Base-by-base conservation (phyloP, 2,797 vertebrate species). In the Streptopelia turtur region DNA sequence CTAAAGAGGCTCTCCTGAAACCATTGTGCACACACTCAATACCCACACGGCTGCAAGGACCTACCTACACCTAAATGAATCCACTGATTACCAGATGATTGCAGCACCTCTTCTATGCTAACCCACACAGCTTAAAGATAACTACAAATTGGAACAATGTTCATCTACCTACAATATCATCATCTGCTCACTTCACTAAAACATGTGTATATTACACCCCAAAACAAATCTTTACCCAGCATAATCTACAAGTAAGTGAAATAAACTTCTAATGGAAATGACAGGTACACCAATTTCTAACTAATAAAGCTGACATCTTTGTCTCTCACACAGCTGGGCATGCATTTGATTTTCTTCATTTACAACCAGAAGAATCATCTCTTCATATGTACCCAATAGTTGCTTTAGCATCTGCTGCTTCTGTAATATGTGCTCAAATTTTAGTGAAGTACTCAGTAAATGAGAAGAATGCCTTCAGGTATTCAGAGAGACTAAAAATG, bases 1-100 rank as follows among this genome's bases (percentile, higher is more conserved):
- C 20, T n/a, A 69, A 88, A 91, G 64, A 69, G 71, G 57, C 16
- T 90, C 53, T 91, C 72, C 57, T 53, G 68, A 93, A 96, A 80
- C 41, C 31, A 41, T 1, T 47, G 56, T 60, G 39, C 52, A 57
- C 21, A 9, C 17, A 91, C 21, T 15, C 39, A 66, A 23, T 6
- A 30, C 5, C 55, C 20, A 47, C 21, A 71, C 0, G 2, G 23
- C 65, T 75, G 20, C 35, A 78, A 75, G 27, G 47, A 68, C 49
- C 39, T 59, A 27, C 53, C 63, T 37, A 53, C 0, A 0, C 0
- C 0, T 13, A 69, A 76, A 43, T 50, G 52, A 80, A 74, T 30
- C 18, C 30, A 52, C 24, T 8, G 47, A 89, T 30, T 63, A 61
- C 16, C 57, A 77, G 39, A n/a, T n/a, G 49, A 87, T 8, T 61